These are phyloP conservation scores for Cetonia aurata DNA, from an alignment of 2,888 invertebrate species.

Conservation along the genomic window DNA sequence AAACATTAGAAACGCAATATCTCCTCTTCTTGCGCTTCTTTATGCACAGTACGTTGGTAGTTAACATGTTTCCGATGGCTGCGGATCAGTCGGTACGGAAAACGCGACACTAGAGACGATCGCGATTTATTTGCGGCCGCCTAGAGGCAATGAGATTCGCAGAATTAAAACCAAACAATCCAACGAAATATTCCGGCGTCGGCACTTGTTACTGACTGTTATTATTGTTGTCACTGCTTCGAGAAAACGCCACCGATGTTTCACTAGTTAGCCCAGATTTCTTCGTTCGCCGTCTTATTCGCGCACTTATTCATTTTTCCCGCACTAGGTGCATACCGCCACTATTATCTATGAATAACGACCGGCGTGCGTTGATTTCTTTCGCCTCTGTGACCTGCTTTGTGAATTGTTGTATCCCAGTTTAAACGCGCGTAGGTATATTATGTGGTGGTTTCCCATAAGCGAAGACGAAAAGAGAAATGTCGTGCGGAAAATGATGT, in stretches of 20 bases:
- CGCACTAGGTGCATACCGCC: conserved; percentile 18
- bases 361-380: conserved; percentile 33
- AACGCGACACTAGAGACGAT: background rate
- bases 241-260: conserved; percentile 31
- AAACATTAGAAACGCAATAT: conserved; percentile 60
- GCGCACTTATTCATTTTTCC: conserved; percentile 11
- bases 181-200: conserved; percentile 12
- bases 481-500: conserved; percentile 15
- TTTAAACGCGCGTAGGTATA: background rate
- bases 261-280: conserved; percentile 33
- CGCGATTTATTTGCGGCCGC: background rate
- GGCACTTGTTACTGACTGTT: background rate
- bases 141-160: background rate
- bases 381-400: conserved; percentile 41
- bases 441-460: conserved; percentile 33
- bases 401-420: conserved; percentile 31
- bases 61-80: conserved; percentile 56
- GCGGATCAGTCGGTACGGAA: no score
- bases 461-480: conserved; percentile 16
- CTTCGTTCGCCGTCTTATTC: conserved; percentile 15
- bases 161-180: conserved; percentile 3
- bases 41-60: conserved; percentile 63
- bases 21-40: conserved; percentile 63
- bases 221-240: background rate
- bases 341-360: conserved; percentile 21